A percentile compares a stretch with the other conserved stretches of the same genome.
Conservation (phyloP, 2,797 vertebrate genomes). For the Molossus alvarezi region DNA sequence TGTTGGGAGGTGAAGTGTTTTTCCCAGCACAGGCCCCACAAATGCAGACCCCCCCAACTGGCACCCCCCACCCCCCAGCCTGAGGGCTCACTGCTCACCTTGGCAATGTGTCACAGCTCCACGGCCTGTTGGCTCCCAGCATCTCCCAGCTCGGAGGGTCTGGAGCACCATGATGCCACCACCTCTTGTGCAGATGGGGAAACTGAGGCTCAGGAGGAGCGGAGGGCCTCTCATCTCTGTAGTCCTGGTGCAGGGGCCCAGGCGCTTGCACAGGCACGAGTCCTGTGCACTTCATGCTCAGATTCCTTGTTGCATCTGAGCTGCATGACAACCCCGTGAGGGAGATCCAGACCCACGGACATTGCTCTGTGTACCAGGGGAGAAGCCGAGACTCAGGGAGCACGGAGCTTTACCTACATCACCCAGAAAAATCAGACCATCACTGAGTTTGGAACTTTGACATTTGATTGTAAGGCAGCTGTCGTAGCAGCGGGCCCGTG, state of each 20-base stretch:
- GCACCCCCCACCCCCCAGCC: background rate
- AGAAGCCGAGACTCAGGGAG: background rate
- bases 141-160: background rate
- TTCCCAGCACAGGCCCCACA: background rate
- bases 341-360: background rate
- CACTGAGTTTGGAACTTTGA: background rate
- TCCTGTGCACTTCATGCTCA: background rate
- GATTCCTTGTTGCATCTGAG: background rate
- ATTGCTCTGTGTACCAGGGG: rapidly evolving
- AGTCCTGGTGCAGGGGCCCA: rapidly evolving
- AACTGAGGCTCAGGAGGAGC: background rate
- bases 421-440: background rate
- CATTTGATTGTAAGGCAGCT: background rate
- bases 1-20: too few relatives aligned
- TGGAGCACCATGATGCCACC: rapidly evolving
- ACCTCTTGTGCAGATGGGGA: background rate
- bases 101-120: rapidly evolving
- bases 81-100: rapidly evolving
- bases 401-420: background rate
- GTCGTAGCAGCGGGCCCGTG: background rate
- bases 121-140: rapidly evolving
- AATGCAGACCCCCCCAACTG: rapidly evolving
- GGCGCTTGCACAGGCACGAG: background rate
- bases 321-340: rapidly evolving
- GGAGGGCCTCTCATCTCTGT: background rate